Conservation (phyloP, 2,797 vertebrate species). For the Chromobotia macracanthus region DNA sequence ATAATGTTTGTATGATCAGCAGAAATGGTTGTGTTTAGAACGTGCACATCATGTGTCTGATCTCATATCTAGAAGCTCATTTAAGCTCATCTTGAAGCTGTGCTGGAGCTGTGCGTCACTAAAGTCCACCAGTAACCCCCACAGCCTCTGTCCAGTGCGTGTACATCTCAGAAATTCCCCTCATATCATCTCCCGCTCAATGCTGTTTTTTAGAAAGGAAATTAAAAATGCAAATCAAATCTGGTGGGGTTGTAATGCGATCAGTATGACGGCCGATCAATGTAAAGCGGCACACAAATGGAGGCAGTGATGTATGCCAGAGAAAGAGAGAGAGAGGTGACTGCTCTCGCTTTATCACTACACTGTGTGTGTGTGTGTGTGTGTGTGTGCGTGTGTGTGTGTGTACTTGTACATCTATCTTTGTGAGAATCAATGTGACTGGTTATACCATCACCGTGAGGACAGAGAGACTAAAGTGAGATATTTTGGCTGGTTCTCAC, state of each 20-base stretch:
- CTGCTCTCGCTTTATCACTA: slow-evolving; percentile 85
- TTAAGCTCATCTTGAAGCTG: slow-evolving; percentile 25
- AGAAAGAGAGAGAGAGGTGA: slow-evolving; percentile 56
- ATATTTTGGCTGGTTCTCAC: no score
- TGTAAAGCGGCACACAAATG: slow-evolving; percentile 77
- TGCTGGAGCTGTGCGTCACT: slow-evolving; percentile 17
- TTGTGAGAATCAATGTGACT: no score
- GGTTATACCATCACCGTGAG: no score
- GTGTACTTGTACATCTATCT: neutral
- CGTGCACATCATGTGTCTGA: no score
- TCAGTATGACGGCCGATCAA: slow-evolving; percentile 90
- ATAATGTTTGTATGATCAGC: no score
- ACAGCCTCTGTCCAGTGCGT: slow-evolving; percentile 49
- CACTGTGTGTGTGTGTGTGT: slow-evolving; percentile 55
- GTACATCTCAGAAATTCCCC: slow-evolving; percentile 62
- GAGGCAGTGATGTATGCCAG: slow-evolving; percentile 67
- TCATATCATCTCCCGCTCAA: slow-evolving; percentile 65
- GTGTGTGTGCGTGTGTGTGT: slow-evolving; percentile 38
- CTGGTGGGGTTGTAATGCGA: slow-evolving; percentile 87
- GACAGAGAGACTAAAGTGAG: no score
- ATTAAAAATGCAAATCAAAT: slow-evolving; percentile 99
- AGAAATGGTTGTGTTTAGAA: no score
- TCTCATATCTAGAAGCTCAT: no score
- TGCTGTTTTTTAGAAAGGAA: slow-evolving; percentile 78
- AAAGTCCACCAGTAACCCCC: slow-evolving; percentile 33